Conservation (phyloP, 2,113 vertebrate genomes). For the Meles meles region DNA sequence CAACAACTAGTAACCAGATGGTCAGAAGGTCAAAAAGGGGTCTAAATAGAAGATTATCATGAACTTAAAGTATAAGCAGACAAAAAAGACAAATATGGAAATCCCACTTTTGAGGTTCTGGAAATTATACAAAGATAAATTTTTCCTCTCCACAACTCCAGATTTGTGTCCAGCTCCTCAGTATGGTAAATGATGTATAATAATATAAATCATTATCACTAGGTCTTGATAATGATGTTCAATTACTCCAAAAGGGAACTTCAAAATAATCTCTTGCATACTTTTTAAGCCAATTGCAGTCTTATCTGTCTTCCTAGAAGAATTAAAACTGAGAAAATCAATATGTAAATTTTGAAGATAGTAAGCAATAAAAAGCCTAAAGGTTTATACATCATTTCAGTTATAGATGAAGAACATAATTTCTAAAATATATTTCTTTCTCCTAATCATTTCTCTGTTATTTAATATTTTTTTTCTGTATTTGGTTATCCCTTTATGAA, state of each 20-base stretch:
- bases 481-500: not conserved
- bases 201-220: not conserved
- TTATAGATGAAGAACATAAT: not conserved
- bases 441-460: not conserved
- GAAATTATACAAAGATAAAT: not conserved
- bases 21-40: too few species aligned
- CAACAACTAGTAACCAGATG: too few species aligned
- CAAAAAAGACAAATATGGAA: too few species aligned
- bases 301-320: not conserved
- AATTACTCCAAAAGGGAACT: not conserved
- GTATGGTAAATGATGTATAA: not conserved
- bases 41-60: too few species aligned
- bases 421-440: not conserved
- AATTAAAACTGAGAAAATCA: not conserved
- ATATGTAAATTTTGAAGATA: not conserved
- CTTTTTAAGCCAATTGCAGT: not conserved
- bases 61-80: too few species aligned
- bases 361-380: not conserved
- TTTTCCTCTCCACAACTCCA: not conserved
- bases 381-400: not conserved
- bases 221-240: not conserved
- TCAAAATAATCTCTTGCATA: not conserved
- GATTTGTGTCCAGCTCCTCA: not conserved
- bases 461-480: not conserved
- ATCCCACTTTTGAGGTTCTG: not conserved